Conservation (phyloP, 2,888 invertebrate species). For the Pachymerium ferrugineum region DNA sequence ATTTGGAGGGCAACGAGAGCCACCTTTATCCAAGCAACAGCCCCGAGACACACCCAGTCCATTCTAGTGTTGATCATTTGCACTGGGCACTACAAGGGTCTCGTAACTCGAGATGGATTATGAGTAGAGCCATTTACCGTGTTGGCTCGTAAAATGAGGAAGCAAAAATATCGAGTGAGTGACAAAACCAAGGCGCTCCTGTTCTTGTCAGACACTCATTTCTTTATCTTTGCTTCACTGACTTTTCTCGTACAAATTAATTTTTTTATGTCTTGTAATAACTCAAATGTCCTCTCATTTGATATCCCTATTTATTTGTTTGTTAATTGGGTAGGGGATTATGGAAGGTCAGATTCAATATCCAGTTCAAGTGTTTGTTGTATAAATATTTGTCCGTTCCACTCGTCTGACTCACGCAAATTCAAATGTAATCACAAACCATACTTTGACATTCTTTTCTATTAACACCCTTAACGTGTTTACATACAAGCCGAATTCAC, state of each 20-base stretch:
- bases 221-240: background rate
- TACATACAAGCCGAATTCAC: too few relatives aligned
- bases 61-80: conserved; percentile 22
- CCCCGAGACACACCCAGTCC: too few relatives aligned
- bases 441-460: conserved; percentile 12
- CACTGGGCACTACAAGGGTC: conserved; percentile 13
- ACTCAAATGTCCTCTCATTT: background rate
- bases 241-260: background rate
- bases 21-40: background rate
- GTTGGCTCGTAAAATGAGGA: conserved; percentile 17
- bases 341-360: conserved; percentile 15
- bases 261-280: background rate
- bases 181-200: conserved; percentile 1
- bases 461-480: too few relatives aligned
- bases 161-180: conserved; percentile 23
- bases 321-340: conserved; percentile 16
- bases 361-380: conserved; percentile 5
- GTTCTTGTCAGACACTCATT: background rate
- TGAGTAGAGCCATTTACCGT: conserved; percentile 16
- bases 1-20: conserved; percentile 15
- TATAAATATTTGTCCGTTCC: conserved; percentile 24
- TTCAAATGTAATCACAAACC: conserved; percentile 3
- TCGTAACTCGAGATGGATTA: conserved; percentile 27
- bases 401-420: background rate
- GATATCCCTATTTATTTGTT: conserved; percentile 11